phyloP scores from a whole-genome alignment of 2,888 invertebrate genomes.

The Prenolepis imparis region DNA sequence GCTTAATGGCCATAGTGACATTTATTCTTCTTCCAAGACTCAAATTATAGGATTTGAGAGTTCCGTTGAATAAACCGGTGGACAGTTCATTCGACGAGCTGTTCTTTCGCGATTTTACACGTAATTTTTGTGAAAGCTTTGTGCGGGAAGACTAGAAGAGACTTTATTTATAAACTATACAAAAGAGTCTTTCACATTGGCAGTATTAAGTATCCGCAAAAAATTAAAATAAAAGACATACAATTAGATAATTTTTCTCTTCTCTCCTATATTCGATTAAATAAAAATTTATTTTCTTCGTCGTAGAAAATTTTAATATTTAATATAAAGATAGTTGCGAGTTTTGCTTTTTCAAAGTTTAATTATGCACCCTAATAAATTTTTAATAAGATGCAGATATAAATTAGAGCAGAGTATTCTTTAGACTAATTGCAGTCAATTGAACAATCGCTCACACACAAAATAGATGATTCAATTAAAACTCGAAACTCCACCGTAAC shows the following conservation, averaged over 20 bases:
- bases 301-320: not conserved
- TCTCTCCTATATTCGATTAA: not conserved
- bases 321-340: not conserved
- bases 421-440: not conserved
- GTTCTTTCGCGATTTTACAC: slow-evolving; percentile 15
- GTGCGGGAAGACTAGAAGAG: not conserved
- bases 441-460: not conserved
- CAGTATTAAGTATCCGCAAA: slow-evolving; percentile 1
- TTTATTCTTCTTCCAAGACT: slow-evolving; percentile 9
- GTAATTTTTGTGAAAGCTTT: not conserved
- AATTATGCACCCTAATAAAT: not conserved
- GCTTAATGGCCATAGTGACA: slow-evolving; percentile 25
- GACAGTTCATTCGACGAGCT: not conserved
- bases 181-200: not conserved
- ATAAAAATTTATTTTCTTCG: not conserved
- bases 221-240: not conserved
- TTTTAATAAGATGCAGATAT: not conserved
- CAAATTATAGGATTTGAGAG: slow-evolving; percentile 35
- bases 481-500: not conserved
- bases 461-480: slow-evolving; percentile 1
- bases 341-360: not conserved
- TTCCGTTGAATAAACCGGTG: slow-evolving; percentile 15
- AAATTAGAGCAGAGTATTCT: not conserved
- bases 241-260: not conserved
- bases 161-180: not conserved